Conservation (phyloP, 1,140 invertebrate genomes). For the Ceratosolen solmsi region DNA sequence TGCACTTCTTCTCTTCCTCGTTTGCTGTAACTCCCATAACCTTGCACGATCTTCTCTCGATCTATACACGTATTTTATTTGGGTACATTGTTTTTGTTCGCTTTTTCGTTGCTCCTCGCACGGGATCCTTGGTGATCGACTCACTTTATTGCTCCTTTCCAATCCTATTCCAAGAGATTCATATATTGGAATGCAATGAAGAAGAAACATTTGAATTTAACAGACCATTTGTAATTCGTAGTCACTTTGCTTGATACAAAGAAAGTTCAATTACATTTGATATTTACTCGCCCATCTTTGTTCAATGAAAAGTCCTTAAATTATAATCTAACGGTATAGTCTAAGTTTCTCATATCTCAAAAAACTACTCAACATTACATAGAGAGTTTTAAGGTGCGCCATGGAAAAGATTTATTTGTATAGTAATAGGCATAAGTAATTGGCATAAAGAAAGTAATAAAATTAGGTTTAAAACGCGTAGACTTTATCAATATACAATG, state of each 20-base stretch:
- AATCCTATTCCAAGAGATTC: not conserved
- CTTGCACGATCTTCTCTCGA: conserved; percentile 52
- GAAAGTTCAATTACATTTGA: not conserved
- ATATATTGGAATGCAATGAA: not conserved
- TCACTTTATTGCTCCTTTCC: conserved; percentile 15
- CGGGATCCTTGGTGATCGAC: conserved; percentile 17
- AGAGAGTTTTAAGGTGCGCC: too few species aligned
- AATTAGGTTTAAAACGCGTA: too few species aligned
- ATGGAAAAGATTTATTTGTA: too few species aligned
- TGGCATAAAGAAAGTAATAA: too few species aligned
- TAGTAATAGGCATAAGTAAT: too few species aligned
- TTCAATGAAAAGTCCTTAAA: not conserved
- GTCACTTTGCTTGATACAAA: conserved; percentile 23
- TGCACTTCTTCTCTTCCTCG: conserved; percentile 21
- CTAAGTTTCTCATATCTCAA: too few species aligned
- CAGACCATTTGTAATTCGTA: conserved; percentile 40
- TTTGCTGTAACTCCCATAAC: not conserved
- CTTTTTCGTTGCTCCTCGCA: not conserved
- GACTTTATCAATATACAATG: too few species aligned
- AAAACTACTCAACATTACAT: too few species aligned
- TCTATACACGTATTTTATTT: conserved; percentile 34
- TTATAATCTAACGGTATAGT: conserved; percentile 9
- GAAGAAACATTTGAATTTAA: conserved; percentile 51
- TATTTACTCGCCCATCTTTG: not conserved
- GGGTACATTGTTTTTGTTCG: not conserved